Conservation (phyloP, 1,140 invertebrate genomes). For the Lethrus apterus region DNA sequence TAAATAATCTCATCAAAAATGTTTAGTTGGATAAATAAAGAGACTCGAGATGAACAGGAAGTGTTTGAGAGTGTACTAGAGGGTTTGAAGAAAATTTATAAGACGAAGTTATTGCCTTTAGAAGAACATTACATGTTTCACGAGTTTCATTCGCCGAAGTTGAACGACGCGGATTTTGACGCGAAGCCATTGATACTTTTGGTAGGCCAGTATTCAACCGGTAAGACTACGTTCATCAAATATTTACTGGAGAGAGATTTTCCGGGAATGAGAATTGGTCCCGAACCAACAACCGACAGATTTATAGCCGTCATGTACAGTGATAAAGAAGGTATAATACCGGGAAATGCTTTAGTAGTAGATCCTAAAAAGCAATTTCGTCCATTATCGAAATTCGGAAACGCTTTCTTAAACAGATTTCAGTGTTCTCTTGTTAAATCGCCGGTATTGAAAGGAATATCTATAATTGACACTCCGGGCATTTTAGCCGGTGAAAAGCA, state of each 20-base stretch:
- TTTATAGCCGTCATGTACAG: constrained; percentile 66
- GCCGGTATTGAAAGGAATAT: constrained; percentile 61
- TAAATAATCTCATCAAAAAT: too few species aligned
- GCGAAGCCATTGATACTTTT: constrained; percentile 67
- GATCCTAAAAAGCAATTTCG: constrained; percentile 65
- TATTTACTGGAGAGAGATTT: constrained; percentile 58
- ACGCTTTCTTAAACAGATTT: constrained; percentile 67
- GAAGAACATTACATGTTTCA: constrained; percentile 66
- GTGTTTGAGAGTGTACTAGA: constrained; percentile 43
- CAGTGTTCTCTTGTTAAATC: constrained; percentile 60
- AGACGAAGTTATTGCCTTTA: constrained; percentile 57
- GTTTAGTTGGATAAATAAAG: constrained; percentile 44
- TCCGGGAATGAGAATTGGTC: constrained; percentile 57
- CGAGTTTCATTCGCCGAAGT: constrained; percentile 65
- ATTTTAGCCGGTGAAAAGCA: constrained; percentile 63
- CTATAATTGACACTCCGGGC: constrained; percentile 73
- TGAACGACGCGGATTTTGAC: constrained; percentile 69
- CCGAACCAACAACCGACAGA: constrained; percentile 62
- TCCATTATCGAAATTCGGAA: constrained; percentile 61
- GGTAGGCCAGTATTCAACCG: constrained; percentile 69
- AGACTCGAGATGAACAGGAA: constrained; percentile 45
- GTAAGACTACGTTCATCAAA: constrained; percentile 69
- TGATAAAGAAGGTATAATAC: constrained; percentile 56
- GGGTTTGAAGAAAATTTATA: constrained; percentile 57
- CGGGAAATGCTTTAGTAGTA: constrained; percentile 67